These are phyloP conservation scores for Cyprinus carpio DNA, from an alignment of 2,113 vertebrate species.

Conservation along the genomic window DNA sequence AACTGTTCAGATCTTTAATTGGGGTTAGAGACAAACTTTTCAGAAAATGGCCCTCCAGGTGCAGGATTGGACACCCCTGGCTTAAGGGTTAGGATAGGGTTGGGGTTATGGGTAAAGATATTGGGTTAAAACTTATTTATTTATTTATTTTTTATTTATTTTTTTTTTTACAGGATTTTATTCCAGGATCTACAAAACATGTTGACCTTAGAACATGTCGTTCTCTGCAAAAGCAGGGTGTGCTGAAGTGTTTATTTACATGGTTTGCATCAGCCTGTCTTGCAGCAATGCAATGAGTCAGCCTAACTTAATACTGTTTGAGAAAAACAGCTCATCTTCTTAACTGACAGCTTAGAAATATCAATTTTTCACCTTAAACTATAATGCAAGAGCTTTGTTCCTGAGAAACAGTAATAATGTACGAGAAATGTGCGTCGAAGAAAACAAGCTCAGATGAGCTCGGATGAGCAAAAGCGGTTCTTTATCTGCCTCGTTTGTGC, in stretches of 20 bases:
- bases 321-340: slow-evolving; percentile 15
- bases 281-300: slow-evolving; percentile 37
- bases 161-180: neutral
- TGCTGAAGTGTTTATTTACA: neutral
- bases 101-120: neutral
- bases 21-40: neutral
- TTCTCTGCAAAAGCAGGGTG: neutral
- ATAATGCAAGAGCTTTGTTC: slow-evolving; percentile 10
- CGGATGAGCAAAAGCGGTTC: slow-evolving; percentile 41
- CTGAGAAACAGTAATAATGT: slow-evolving; percentile 38
- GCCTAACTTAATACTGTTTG: slow-evolving; percentile 23
- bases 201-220: neutral
- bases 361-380: slow-evolving; percentile 28
- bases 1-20: neutral
- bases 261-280: slow-evolving; percentile 22
- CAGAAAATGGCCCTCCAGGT: neutral
- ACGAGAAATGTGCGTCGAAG: slow-evolving; percentile 24
- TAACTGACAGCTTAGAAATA: slow-evolving; percentile 42
- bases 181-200: neutral
- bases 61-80: neutral
- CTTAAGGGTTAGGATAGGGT: neutral
- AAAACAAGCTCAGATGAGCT: slow-evolving; percentile 29
- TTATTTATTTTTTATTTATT: too few species aligned
- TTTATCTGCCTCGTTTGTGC: slow-evolving; percentile 57
- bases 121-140: neutral